Evolutionary conservation across 1,140 invertebrate genomes (phyloP).

Genomic region (Scaptomyza hsui): DNA sequence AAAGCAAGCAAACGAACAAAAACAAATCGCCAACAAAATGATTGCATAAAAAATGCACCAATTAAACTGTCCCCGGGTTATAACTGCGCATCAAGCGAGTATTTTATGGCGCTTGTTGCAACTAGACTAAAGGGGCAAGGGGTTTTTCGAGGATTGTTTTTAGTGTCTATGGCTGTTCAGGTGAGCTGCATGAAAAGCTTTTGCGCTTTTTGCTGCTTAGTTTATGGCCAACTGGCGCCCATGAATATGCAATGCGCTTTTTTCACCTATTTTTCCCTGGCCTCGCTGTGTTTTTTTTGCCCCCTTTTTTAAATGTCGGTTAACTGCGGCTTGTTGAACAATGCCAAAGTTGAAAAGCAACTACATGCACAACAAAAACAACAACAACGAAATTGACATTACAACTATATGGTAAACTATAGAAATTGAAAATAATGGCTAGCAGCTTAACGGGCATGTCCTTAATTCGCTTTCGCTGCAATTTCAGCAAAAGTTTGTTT

Average conservation of each 20-base stretch:
- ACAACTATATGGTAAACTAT: slow-evolving; percentile 38
- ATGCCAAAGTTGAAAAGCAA: slow-evolving; percentile 32
- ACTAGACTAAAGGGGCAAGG: slow-evolving; percentile 10
- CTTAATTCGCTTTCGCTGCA: slow-evolving; percentile 21
- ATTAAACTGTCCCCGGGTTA: slow-evolving; percentile 83
- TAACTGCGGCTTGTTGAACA: slow-evolving; percentile 45
- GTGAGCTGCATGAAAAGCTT: slow-evolving; percentile 50
- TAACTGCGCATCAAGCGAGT: slow-evolving; percentile 79
- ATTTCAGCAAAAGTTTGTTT: background rate
- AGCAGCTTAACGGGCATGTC: slow-evolving; percentile 19
- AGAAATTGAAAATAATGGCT: slow-evolving; percentile 40
- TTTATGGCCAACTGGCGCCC: slow-evolving; percentile 58
- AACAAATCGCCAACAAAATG: slow-evolving; percentile 1
- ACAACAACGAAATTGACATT: background rate
- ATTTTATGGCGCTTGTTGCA: slow-evolving; percentile 68
- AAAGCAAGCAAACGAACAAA: slow-evolving; percentile 14
- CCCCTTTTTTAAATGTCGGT: slow-evolving; percentile 30
- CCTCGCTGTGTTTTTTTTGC: slow-evolving; percentile 35
- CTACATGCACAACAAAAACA: background rate
- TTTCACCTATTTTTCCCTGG: slow-evolving; percentile 22
- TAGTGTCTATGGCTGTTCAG: slow-evolving; percentile 52
- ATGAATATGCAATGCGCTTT: slow-evolving; percentile 70
- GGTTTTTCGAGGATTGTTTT: slow-evolving; percentile 20
- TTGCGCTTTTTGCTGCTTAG: slow-evolving; percentile 58
- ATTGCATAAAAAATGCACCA: slow-evolving; percentile 80